Evolutionary conservation across 2,888 invertebrate genomes (phyloP), one percentile per base, ranked within the genome.

Genomic region (Mesoligia furuncula): DNA sequence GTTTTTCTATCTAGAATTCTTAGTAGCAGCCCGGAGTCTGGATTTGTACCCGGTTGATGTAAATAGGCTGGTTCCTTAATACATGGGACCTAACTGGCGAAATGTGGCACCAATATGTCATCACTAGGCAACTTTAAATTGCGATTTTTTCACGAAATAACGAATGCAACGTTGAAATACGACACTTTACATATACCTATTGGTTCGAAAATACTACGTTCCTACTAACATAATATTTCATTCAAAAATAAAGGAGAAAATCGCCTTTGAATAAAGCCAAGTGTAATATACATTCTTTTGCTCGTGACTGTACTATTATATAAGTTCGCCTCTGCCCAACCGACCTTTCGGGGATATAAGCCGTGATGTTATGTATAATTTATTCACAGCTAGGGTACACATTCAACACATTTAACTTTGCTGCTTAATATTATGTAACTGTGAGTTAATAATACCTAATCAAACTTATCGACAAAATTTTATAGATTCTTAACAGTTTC

Each of bases 381-480:
- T 31, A 45, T 17, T 42, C 15, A 27, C 17, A 42, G 11, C 9
- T 20, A 13, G 6, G 45, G 27, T 3, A 45, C n/a, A 54, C 5
- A 17, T n/a, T 5, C 7, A 70, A n/a, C 6, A 70, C 9, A 17
- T 24, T 9, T 61, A 13, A 75, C 31, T 75, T 51, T 24, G 17
- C 8, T 27, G 5, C 2, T 1, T 1, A 24, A 45, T 45, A 11
- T 59, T 8, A 59, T 27, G 17, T 59, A 27, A 15, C 7, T 59
- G n/a, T 15, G 59, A 59, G 27, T 59, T 59, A 59, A 27, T 27
- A 36, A 39, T 61, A 73, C 8, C 24, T 42, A 1, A 61, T 75
- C 6, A 36, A 75, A 54, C 20, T 48, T 20, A 36, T 20, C 3
- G 31, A 59, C 11, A 73, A 59, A n/a, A 72, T 72, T 75, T 5